Conservation (phyloP, 2,888 invertebrate genomes). For the Hypena proboscidalis region DNA sequence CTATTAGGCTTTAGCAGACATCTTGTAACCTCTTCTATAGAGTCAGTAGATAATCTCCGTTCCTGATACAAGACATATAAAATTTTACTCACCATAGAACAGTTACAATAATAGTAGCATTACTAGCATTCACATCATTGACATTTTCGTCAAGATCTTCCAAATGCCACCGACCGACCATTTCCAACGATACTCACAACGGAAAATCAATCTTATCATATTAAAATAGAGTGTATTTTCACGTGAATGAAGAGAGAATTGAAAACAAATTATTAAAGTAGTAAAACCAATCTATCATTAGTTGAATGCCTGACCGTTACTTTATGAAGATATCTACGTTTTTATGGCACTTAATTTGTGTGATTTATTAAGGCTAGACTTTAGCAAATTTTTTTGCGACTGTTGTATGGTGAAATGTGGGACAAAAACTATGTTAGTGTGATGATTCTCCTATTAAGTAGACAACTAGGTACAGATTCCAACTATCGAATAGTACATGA, state of each 20-base stretch:
- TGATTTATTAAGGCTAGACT: slow-evolving; percentile 16
- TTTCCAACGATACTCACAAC: not conserved
- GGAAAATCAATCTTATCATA: not conserved
- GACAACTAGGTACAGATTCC: no score
- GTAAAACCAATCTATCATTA: slow-evolving; percentile 30
- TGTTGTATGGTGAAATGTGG: not conserved
- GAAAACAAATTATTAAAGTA: slow-evolving; percentile 18
- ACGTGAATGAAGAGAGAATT: not conserved
- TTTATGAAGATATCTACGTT: slow-evolving; percentile 13
- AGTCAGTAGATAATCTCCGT: slow-evolving; percentile 4
- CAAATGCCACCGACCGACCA: slow-evolving; percentile 22
- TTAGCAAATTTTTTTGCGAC: slow-evolving; percentile 1
- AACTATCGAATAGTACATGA: no score
- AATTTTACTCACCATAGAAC: slow-evolving; percentile 31
- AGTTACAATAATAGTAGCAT: slow-evolving; percentile 40
- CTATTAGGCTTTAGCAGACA: not conserved
- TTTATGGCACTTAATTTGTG: slow-evolving; percentile 28
- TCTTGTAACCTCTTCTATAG: not conserved
- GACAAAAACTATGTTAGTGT: no score
- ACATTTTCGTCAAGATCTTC: slow-evolving; percentile 38
- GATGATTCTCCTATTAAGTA: no score
- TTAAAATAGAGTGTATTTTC: not conserved
- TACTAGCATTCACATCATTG: slow-evolving; percentile 41
- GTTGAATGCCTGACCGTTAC: slow-evolving; percentile 27
- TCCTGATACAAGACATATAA: slow-evolving; percentile 32